A percentile compares a stretch with the other conserved stretches of the same genome.
Conservation (phyloP, 2,888 invertebrate species). For the Merodon equestris region DNA sequence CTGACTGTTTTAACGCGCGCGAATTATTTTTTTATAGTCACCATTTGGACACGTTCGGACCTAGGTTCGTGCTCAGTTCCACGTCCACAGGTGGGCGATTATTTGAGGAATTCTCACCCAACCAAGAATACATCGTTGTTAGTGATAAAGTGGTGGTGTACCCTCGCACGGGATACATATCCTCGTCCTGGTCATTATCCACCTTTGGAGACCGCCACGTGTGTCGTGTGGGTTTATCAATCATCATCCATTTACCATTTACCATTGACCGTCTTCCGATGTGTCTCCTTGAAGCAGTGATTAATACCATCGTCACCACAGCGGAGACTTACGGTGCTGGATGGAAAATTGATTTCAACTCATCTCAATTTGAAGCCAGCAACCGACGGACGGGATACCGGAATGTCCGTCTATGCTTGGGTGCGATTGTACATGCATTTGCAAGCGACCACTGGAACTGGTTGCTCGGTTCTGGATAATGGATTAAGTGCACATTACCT, state of each 20-base stretch:
- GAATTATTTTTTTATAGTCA: too few relatives aligned
- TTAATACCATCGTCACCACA: slow-evolving; percentile 60
- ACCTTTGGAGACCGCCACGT: too few relatives aligned
- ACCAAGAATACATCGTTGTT: too few relatives aligned
- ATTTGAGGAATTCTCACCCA: too few relatives aligned
- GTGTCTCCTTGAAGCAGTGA: slow-evolving; percentile 31
- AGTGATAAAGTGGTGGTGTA: too few relatives aligned
- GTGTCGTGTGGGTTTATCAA: slow-evolving; percentile 49
- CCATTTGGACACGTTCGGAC: too few relatives aligned
- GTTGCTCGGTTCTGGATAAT: slow-evolving; percentile 38
- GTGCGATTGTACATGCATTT: slow-evolving; percentile 27
- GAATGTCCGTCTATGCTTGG: background rate
- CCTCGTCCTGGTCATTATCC: slow-evolving; percentile 28
- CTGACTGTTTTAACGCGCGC: too few relatives aligned
- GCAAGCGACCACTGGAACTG: slow-evolving; percentile 15
- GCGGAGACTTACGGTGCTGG: slow-evolving; percentile 31
- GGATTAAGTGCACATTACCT: slow-evolving; percentile 68
- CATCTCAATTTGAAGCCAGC: slow-evolving; percentile 50
- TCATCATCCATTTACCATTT: slow-evolving; percentile 41
- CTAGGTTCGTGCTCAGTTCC: background rate
- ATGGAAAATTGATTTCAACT: slow-evolving; percentile 61
- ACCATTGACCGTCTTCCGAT: slow-evolving; percentile 14
- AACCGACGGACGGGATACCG: slow-evolving; percentile 12
- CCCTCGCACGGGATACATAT: background rate
- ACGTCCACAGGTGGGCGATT: background rate